phyloP scores from a whole-genome alignment of 2,797 vertebrate species.

The Morelia viridis region DNA sequence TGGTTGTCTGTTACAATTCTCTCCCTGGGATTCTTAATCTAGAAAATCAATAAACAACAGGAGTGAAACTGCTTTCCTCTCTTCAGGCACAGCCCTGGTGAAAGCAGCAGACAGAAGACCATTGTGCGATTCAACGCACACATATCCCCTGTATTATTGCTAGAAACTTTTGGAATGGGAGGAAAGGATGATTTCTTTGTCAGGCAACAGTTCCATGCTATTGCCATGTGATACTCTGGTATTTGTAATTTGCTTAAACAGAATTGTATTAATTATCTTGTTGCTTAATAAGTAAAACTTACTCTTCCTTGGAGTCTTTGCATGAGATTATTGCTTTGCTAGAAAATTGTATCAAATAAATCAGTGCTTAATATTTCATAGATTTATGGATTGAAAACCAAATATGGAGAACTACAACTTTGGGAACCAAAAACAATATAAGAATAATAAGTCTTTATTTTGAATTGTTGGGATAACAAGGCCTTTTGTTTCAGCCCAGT shows the following conservation, averaged over 20 bases:
- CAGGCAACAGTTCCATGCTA: conserved; percentile 64
- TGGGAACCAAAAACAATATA: background rate
- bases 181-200: conserved; percentile 68
- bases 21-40: conserved; percentile 99
- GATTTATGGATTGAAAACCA: background rate
- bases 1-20: conserved; percentile 99
- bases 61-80: conserved; percentile 81
- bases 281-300: conserved; percentile 21
- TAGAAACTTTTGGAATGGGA: conserved; percentile 63
- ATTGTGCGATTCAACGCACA: conserved; percentile 80
- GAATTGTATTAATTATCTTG: conserved; percentile 3
- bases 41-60: conserved; percentile 99
- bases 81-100: conserved; percentile 68
- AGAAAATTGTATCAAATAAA: conserved; percentile 20
- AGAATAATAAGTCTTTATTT: background rate
- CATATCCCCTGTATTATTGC: conserved; percentile 68
- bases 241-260: conserved; percentile 42
- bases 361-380: background rate
- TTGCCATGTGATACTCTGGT: conserved; percentile 17
- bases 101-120: conserved; percentile 85
- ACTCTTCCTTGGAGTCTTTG: background rate
- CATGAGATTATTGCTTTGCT: conserved; percentile 9
- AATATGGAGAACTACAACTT: background rate
- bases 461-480: background rate
- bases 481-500: background rate